Percentiles rank a stretch among this genome's conserved stretches.
phyloP scores from a whole-genome alignment of 2,797 vertebrate genomes.

The Crocidura indochinensis region DNA sequence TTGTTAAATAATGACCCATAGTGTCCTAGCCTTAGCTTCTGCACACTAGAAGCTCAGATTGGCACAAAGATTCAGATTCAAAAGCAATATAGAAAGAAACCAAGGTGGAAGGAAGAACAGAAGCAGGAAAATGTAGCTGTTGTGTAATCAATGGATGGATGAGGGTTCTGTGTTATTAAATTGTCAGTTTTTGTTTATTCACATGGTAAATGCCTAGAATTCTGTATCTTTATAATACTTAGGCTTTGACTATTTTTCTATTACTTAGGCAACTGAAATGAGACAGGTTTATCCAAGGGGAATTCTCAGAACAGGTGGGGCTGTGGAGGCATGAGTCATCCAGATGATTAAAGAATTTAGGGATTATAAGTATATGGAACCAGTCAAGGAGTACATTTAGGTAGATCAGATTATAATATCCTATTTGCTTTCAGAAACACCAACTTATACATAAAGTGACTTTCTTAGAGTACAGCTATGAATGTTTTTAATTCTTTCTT shows the following conservation, averaged over 20 bases:
- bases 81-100: not conserved
- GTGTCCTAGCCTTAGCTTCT: not conserved
- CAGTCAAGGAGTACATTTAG: not conserved
- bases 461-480: not conserved
- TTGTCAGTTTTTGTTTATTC: not conserved
- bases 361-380: too few relatives aligned
- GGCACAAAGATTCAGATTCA: not conserved
- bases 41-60: conserved; percentile 13
- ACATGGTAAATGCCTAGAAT: not conserved
- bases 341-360: not conserved
- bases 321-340: not conserved
- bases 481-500: not conserved
- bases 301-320: not conserved
- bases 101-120: not conserved
- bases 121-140: not conserved
- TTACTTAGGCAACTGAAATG: not conserved
- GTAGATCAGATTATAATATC: not conserved
- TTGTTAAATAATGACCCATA: not conserved
- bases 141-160: not conserved
- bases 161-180: not conserved
- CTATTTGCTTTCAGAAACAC: not conserved
- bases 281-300: not conserved
- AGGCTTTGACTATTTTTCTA: not conserved
- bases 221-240: not conserved
- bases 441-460: not conserved